Evolutionary conservation across 2,797 vertebrate genomes (phyloP), one percentile per base, ranked within the genome.

Genomic region (Dicrostonyx torquatus): DNA sequence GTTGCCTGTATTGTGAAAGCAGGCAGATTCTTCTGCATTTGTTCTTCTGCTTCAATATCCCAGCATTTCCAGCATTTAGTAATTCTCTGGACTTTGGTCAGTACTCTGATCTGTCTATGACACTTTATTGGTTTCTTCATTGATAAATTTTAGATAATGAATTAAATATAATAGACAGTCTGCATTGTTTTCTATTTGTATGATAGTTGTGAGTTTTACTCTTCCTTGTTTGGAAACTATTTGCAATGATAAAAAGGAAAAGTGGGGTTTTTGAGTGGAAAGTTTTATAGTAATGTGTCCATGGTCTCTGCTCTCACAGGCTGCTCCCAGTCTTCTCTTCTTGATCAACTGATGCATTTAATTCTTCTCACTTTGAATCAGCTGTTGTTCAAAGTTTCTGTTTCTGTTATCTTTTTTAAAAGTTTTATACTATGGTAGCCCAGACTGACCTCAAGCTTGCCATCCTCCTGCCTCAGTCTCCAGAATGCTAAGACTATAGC

Each of bases 331-430:
- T 24, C 6, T 43, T 93, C 24, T 91, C n/a, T 58, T 93, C 48
- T 48, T 87, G 4, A 77, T 87, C 78, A 31, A 40, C 66, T 45
- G n/a, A 4, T 31, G 6, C 22, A 64, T 93, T 95, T 92, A 90
- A 62, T 43, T 70, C 20, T 73, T 91, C 15, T 88, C 53, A 92
- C 37, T 87, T 95, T 85, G 18, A 83, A 55, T 85, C 66, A 91
- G 53, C 66, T 73, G 68, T 24, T 62, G 24, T 58, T 45, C 37
- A 26, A 4, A 20, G 29, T 62, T 76, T 55, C 22, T 34, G 15
- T 34, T 55, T 43, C 29, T 68, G 26, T 50, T 79, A 18, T 48
- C 2, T 58, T 37, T 20, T 79, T 64, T 9, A 11, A 31, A 22
- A 55, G 6, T 14, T 20, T 68, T 48, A 4, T 40, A 3, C 6